Conservation (phyloP, 2,888 invertebrate genomes). For the Melolontha melolontha region DNA sequence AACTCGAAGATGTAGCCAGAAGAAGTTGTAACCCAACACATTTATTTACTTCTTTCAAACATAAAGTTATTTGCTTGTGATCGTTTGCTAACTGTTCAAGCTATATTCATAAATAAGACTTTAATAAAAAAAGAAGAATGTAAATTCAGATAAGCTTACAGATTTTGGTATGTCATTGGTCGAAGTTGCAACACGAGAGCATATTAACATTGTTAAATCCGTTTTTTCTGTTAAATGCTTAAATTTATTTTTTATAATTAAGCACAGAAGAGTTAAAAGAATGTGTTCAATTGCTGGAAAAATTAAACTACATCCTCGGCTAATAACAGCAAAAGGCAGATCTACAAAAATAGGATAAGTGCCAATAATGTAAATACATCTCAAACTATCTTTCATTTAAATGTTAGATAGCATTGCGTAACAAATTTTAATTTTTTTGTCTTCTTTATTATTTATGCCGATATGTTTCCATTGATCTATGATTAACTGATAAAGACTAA, state of each 20-base stretch:
- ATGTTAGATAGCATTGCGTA: too few species aligned
- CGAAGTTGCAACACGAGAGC: conserved; percentile 13
- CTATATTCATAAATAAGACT: conserved; percentile 1
- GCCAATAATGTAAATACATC: background rate
- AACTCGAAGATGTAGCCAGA: conserved; percentile 44
- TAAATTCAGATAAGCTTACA: background rate
- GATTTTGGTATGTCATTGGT: background rate
- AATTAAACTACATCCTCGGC: conserved; percentile 37
- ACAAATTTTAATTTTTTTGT: too few species aligned
- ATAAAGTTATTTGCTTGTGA: conserved; percentile 42
- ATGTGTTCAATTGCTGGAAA: conserved; percentile 39
- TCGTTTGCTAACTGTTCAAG: conserved; percentile 35
- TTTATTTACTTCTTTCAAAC: conserved; percentile 45
- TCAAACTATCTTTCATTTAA: background rate
- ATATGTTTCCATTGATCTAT: too few species aligned
- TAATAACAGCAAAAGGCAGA: conserved; percentile 41
- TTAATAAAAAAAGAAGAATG: background rate
- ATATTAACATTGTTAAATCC: conserved; percentile 28
- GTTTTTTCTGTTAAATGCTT: conserved; percentile 39
- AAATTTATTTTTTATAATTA: conserved; percentile 40
- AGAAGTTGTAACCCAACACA: conserved; percentile 49
- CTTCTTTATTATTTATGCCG: too few species aligned
- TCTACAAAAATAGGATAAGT: conserved; percentile 40
- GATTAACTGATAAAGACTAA: too few species aligned
- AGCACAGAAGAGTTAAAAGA: conserved; percentile 23